These are phyloP conservation scores for Tetragonisca angustula DNA, from an alignment of 2,888 invertebrate species.

Conservation along the genomic window DNA sequence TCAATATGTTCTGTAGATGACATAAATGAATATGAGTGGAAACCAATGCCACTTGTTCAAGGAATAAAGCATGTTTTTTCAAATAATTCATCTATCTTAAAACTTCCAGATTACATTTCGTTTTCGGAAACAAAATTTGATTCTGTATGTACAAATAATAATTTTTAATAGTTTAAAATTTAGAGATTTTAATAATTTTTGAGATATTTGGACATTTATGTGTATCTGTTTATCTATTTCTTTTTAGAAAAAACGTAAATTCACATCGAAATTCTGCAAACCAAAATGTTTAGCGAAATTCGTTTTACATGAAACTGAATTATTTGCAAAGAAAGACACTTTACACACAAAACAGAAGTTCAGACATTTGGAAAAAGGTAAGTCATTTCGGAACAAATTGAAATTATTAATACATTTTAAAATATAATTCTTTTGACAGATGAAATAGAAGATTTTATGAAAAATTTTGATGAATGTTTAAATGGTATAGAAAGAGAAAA, in stretches of 20 bases:
- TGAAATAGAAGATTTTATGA: conserved; percentile 71
- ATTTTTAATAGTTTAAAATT: background rate
- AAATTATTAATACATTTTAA: background rate
- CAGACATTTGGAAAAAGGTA: conserved; percentile 38
- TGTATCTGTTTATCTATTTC: background rate
- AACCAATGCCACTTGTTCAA: conserved; percentile 77
- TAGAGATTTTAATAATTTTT: background rate
- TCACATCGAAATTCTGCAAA: conserved; percentile 34
- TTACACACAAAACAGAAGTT: conserved; percentile 59
- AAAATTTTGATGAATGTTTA: conserved; percentile 68
- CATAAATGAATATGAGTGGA: conserved; percentile 54
- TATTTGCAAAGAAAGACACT: conserved; percentile 61
- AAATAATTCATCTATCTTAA: conserved; percentile 67
- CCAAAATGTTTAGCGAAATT: conserved; percentile 58
- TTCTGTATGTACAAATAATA: conserved; percentile 52
- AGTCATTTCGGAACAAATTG: conserved; percentile 10
- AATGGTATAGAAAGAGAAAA: conserved; percentile 49
- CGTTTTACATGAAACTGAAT: conserved; percentile 63
- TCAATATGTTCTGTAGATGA: conserved; percentile 15
- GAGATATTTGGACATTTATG: background rate
- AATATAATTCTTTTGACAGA: conserved; percentile 61
- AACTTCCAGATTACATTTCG: conserved; percentile 74
- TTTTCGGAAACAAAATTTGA: conserved; percentile 64
- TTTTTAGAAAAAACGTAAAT: conserved; percentile 70
- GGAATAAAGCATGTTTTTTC: conserved; percentile 70